A percentile compares a stretch with the other conserved stretches of the same genome.
phyloP scores from a whole-genome alignment of 2,888 invertebrate species.

The Leptarthrus brevirostris region DNA sequence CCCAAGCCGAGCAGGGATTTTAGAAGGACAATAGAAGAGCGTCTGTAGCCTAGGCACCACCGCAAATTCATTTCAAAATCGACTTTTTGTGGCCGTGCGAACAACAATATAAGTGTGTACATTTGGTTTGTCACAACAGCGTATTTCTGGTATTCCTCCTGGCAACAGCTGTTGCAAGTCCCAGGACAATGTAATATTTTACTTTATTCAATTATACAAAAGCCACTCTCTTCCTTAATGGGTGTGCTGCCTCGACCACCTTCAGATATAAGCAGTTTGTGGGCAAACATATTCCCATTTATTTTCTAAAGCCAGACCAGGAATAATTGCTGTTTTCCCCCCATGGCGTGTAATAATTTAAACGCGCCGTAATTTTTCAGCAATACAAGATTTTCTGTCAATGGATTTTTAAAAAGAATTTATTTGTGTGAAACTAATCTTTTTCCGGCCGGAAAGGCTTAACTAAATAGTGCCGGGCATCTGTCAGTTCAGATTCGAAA shows the following conservation, averaged over 20 bases:
- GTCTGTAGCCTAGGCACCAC: not conserved
- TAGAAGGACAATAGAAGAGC: conserved; percentile 24
- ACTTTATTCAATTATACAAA: conserved; percentile 27
- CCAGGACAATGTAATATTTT: conserved; percentile 1
- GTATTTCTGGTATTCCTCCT: not conserved
- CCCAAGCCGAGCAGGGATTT: conserved; percentile 12
- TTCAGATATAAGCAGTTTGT: conserved; percentile 23
- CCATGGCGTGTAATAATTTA: not conserved
- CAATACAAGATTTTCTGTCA: conserved; percentile 2
- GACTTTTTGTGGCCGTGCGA: conserved; percentile 18
- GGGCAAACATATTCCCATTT: conserved; percentile 6
- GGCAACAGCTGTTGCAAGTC: conserved; percentile 25
- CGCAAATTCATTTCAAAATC: conserved; percentile 20
- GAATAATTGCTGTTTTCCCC: not conserved
- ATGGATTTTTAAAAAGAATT: not conserved
- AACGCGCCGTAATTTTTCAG: conserved; percentile 26
- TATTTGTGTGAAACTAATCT: not conserved
- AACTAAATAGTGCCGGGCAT: not conserved
- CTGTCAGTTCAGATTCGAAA: not conserved
- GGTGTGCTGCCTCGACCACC: conserved; percentile 13
- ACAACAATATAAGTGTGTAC: conserved; percentile 50
- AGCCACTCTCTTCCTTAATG: conserved; percentile 9
- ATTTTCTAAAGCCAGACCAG: not conserved
- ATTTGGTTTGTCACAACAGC: conserved; percentile 49
- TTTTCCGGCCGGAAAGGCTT: not conserved